These are phyloP conservation scores for Onychostruthus taczanowskii DNA, from an alignment of 2,113 vertebrate species.

Conservation along the genomic window DNA sequence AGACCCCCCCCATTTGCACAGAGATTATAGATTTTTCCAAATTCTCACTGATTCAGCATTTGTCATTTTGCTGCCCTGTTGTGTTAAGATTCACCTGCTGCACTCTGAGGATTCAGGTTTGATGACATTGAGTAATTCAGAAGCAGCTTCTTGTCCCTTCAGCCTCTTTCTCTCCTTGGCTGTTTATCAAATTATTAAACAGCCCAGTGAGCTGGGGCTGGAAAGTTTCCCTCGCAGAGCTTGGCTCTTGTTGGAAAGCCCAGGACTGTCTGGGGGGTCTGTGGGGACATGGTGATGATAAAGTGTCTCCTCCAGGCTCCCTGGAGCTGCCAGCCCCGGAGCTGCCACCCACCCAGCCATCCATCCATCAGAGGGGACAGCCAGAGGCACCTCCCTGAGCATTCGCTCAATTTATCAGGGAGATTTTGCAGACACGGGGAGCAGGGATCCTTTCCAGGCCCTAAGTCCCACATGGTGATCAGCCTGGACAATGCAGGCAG, in stretches of 20 bases:
- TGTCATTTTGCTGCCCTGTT: background rate
- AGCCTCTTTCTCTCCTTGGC: background rate
- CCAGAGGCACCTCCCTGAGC: background rate
- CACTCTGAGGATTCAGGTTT: background rate
- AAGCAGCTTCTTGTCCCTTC: background rate
- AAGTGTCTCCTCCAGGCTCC: background rate
- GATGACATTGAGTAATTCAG: background rate
- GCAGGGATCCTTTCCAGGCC: background rate
- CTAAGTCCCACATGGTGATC: background rate
- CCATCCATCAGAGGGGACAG: background rate
- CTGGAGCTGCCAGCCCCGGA: background rate
- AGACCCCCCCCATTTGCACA: background rate
- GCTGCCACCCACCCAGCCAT: background rate
- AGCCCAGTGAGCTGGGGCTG: background rate
- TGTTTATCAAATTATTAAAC: background rate
- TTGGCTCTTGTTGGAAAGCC: background rate
- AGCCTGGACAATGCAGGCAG: background rate
- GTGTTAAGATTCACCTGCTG: background rate
- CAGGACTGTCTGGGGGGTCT: background rate
- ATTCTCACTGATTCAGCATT: background rate
- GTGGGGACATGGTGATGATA: background rate
- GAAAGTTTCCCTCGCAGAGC: background rate
- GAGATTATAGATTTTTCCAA: background rate
- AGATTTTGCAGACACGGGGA: background rate
- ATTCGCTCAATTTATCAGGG: background rate